Base-by-base conservation (phyloP, 2,888 invertebrate genomes). In the Yponomeuta evonymella region DNA sequence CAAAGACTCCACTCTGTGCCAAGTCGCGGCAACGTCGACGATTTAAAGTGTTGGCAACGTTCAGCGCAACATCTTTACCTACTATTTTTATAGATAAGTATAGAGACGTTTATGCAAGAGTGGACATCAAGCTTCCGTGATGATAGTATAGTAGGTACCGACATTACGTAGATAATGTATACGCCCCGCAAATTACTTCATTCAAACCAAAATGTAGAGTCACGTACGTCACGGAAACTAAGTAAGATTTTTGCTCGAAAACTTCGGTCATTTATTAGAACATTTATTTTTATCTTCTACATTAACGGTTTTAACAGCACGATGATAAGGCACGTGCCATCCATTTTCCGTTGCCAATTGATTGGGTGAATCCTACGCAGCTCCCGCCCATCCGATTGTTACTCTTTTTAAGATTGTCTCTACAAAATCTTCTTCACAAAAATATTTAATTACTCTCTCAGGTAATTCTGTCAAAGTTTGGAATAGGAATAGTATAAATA, bases 1-100 rank as follows among this genome's bases (percentile, higher is more conserved):
- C 90, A 90, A 85, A 87, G 82, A 78, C 79, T 75, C 73, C 73
- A 80, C 79, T 81, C 81, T 80, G 77, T 89, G 91, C 90, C 91
- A 91, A 90, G 81, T 83, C 81, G 23, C 67, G 67, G 69, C 48
- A 67, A 64, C 77, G 75, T 73, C 75, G 76, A 75, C 81, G 84
- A 85, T 85, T 70, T 84, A 85, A 82, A 85, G 80, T 82, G 85
- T 88, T 90, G 90, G 89, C 90, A 89, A 81, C 79, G 78, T 66
- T 71, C 73, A 77, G 74, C 75, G 76, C 81, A 78, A 85, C 86
- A 82, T 87, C 87, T 87, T 82, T 81, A 83, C 80, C 79, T 29
- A 30, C 65, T 33, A 65, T 65, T 65, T 58, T 58, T 58, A 15
- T 15, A 58, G 15, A 58, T 58, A 58, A 58, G 51, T 58, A 15